phyloP scores from a whole-genome alignment of 2,113 vertebrate genomes.

The Varanus komodoensis region DNA sequence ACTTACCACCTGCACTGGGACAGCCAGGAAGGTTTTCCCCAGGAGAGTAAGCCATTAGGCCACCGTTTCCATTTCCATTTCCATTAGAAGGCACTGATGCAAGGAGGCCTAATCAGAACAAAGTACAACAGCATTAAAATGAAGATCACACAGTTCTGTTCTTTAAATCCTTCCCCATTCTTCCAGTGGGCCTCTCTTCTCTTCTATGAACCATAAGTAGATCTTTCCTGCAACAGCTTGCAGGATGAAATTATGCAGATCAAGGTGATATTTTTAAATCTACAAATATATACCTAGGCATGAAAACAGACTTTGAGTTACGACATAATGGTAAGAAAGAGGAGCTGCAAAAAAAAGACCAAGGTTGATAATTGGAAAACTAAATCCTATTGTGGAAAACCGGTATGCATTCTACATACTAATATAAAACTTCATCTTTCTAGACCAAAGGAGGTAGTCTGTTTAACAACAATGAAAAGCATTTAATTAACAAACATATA shows the following conservation, averaged over 20 bases:
- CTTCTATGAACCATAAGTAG: background rate
- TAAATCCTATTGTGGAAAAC: background rate
- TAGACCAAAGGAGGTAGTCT: background rate
- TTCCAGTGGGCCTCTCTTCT: background rate
- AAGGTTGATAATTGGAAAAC: background rate
- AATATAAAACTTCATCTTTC: background rate
- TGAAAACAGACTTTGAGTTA: background rate
- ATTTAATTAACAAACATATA: background rate
- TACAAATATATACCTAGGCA: background rate
- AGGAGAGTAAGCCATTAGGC: constrained; percentile 76
- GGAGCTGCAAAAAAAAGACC: background rate
- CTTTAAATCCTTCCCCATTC: background rate
- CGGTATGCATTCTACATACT: background rate
- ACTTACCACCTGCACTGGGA: constrained; percentile 77
- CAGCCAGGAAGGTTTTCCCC: constrained; percentile 76
- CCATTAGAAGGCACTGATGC: constrained; percentile 89
- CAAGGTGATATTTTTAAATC: background rate
- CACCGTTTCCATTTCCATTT: constrained; percentile 78
- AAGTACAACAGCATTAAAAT: constrained; percentile 37
- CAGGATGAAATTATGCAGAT: background rate
- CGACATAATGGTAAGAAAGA: background rate
- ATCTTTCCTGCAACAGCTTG: background rate
- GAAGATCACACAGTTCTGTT: rapidly evolving
- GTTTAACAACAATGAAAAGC: background rate
- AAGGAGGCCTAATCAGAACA: constrained; percentile 83